Conservation (phyloP, 2,888 invertebrate species). For the Xestia xanthographa region DNA sequence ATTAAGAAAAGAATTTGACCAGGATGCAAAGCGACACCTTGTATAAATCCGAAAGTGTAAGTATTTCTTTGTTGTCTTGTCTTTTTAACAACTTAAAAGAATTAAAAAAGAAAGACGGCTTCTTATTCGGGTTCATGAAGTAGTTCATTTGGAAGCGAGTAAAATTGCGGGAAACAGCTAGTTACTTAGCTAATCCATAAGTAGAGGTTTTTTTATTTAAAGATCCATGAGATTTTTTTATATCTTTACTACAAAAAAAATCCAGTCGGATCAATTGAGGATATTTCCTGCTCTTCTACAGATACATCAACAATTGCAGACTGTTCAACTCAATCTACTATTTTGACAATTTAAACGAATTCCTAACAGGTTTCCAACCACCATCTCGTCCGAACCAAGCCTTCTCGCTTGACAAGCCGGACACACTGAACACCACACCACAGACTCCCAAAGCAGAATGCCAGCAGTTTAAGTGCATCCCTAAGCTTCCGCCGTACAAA, state of each 20-base stretch:
- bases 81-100: not conserved
- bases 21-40: too few relatives aligned
- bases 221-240: not conserved
- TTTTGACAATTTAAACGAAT: not conserved
- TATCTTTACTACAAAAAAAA: not conserved
- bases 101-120: not conserved
- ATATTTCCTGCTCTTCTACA: not conserved
- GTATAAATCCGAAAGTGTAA: not conserved
- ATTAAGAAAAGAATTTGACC: too few relatives aligned
- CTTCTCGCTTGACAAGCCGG: conserved; percentile 82
- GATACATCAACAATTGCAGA: not conserved
- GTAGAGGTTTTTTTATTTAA: too few relatives aligned
- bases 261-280: not conserved
- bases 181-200: not conserved
- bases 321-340: not conserved
- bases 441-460: conserved; percentile 79
- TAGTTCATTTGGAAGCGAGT: too few relatives aligned
- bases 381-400: conserved; percentile 75
- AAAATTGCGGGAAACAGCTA: not conserved
- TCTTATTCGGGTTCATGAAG: not conserved
- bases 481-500: conserved; percentile 84
- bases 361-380: conserved; percentile 65
- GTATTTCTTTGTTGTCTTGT: not conserved
- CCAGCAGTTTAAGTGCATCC: conserved; percentile 90
- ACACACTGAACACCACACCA: conserved; percentile 50